Evolutionary conservation across 2,113 vertebrate genomes (phyloP).

Genomic region (Seriola quinqueradiata): DNA sequence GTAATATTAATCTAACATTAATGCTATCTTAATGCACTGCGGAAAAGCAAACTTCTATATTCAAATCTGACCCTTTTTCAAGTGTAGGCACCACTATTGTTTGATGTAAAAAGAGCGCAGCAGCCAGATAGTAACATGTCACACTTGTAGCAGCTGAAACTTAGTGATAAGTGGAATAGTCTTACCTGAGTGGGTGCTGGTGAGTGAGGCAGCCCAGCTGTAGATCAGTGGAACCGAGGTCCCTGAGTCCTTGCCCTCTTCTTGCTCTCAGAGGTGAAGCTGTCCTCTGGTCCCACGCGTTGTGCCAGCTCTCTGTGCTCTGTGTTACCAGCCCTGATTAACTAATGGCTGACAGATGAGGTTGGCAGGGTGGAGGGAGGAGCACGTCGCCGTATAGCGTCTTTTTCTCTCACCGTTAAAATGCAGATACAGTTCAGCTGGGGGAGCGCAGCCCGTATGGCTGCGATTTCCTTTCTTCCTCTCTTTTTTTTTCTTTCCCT

Average conservation of each 20-base stretch:
- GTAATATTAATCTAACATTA: background rate
- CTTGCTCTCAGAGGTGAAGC: constrained; percentile 59
- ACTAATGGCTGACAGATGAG: constrained; percentile 76
- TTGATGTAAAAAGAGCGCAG: background rate
- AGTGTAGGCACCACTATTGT: background rate
- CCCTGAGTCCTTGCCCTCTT: constrained; percentile 62
- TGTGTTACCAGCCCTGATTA: constrained; percentile 68
- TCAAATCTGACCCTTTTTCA: background rate
- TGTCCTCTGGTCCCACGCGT: constrained; percentile 44
- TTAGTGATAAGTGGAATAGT: constrained; percentile 25
- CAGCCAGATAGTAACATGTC: constrained; percentile 4
- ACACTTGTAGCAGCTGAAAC: constrained; percentile 6
- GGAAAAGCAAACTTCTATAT: background rate
- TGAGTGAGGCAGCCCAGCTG: constrained; percentile 68
- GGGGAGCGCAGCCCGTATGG: constrained; percentile 65
- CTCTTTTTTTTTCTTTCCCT: constrained; percentile 42
- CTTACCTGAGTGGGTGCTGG: constrained; percentile 74
- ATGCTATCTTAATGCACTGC: background rate
- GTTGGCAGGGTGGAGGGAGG: constrained; percentile 64
- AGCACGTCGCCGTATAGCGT: constrained; percentile 45
- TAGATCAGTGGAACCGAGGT: constrained; percentile 50
- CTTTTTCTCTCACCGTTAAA: constrained; percentile 61
- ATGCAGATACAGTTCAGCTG: constrained; percentile 66
- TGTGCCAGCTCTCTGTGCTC: constrained; percentile 55
- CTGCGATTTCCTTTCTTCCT: constrained; percentile 79